Evolutionary conservation across 2,113 vertebrate genomes (phyloP).

Genomic region (Vulpes ferrilata): DNA sequence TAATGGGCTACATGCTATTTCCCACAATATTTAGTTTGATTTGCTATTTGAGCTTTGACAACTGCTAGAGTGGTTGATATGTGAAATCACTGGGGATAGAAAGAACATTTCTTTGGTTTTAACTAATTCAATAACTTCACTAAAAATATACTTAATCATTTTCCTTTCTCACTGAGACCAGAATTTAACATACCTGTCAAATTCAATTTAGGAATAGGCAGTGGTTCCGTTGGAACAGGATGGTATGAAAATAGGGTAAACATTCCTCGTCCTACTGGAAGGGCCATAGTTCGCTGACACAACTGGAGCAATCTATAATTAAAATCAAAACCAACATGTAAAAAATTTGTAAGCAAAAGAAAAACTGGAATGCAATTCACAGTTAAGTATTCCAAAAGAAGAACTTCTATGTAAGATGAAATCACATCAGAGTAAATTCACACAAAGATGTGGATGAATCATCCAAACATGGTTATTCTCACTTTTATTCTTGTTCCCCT

Average conservation of each 20-base stretch:
- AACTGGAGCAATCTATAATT: slow-evolving; percentile 93
- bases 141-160: neutral
- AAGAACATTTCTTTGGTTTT: slow-evolving; percentile 2
- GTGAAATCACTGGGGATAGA: neutral
- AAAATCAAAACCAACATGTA: slow-evolving; percentile 28
- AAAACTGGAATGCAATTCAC: neutral
- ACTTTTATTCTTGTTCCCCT: neutral
- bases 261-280: slow-evolving; percentile 97
- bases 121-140: slow-evolving; percentile 36
- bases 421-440: neutral
- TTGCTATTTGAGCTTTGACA: neutral
- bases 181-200: slow-evolving; percentile 92
- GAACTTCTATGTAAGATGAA: neutral
- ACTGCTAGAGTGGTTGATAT: neutral
- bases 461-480: neutral
- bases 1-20: neutral
- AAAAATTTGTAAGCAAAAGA: neutral
- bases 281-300: slow-evolving; percentile 97
- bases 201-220: slow-evolving; percentile 97
- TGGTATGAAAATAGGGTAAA: slow-evolving; percentile 98
- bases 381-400: neutral
- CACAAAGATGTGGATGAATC: neutral
- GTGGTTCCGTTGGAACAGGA: slow-evolving; percentile 96
- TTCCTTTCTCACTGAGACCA: neutral
- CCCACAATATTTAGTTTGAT: neutral